A percentile compares a stretch with the other conserved stretches of the same genome.
Evolutionary conservation across 2,113 vertebrate genomes (phyloP).

Genomic region (Zeus faber): DNA sequence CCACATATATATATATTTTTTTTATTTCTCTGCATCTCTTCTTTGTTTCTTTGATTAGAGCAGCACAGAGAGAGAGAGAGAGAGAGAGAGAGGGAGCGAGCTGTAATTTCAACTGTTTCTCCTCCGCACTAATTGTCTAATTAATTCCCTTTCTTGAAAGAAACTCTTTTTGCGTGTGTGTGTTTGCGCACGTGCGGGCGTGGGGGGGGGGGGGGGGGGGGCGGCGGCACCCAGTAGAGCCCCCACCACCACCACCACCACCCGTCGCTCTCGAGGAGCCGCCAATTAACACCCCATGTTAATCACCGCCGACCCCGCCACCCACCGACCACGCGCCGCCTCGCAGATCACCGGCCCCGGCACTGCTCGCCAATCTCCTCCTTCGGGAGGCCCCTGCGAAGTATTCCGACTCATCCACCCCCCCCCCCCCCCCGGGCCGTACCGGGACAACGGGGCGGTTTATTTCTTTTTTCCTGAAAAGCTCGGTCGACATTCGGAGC

Average conservation of each 20-base stretch:
- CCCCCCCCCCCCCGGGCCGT: too few relatives aligned
- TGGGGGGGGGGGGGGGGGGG: constrained; percentile 26
- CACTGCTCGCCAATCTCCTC: too few relatives aligned
- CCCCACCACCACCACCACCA: constrained; percentile 31
- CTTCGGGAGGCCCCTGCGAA: too few relatives aligned
- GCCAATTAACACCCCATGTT: constrained; percentile 74
- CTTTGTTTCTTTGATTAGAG: too few relatives aligned
- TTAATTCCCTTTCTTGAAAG: constrained; percentile 41
- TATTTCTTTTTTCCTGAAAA: constrained; percentile 25
- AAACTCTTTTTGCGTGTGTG: background rate
- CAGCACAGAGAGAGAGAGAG: too few relatives aligned
- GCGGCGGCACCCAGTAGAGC: constrained; percentile 48
- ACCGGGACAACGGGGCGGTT: too few relatives aligned
- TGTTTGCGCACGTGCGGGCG: background rate
- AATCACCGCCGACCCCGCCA: constrained; percentile 70
- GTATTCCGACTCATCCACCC: constrained; percentile 46
- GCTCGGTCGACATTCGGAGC: constrained; percentile 31
- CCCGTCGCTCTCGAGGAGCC: constrained; percentile 57
- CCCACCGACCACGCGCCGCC: constrained; percentile 65
- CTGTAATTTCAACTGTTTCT: constrained; percentile 27
- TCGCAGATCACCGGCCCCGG: constrained; percentile 59
- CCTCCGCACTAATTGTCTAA: constrained; percentile 39
- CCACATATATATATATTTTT: too few relatives aligned
- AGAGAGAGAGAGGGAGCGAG: too few relatives aligned
- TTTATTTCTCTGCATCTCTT: too few relatives aligned